These are phyloP conservation scores for Euplagia quadripunctaria DNA, from an alignment of 2,888 invertebrate genomes.

Conservation along the genomic window DNA sequence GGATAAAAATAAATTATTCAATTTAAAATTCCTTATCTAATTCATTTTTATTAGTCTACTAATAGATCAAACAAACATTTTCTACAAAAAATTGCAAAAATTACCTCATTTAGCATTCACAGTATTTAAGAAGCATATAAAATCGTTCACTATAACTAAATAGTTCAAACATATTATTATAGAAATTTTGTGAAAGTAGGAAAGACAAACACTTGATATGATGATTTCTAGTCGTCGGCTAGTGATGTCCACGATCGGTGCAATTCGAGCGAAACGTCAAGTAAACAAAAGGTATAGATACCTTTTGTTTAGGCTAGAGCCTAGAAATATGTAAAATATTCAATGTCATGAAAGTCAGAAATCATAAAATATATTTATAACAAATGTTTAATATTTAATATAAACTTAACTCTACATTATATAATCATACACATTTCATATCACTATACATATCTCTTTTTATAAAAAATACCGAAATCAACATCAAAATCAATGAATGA, in stretches of 20 bases:
- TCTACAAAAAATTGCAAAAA: background rate
- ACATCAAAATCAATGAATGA: too few relatives aligned
- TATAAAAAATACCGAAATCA: too few relatives aligned
- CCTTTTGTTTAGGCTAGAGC: too few relatives aligned
- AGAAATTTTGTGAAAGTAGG: conserved; percentile 49
- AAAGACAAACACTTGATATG: conserved; percentile 38
- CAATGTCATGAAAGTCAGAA: too few relatives aligned
- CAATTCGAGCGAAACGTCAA: background rate
- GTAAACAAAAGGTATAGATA: background rate
- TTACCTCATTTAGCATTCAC: background rate
- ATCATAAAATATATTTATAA: too few relatives aligned
- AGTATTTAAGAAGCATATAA: conserved; percentile 19
- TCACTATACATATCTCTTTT: too few relatives aligned
- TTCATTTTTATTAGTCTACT: background rate
- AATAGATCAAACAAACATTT: background rate
- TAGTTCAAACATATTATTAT: conserved; percentile 11
- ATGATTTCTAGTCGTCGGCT: conserved; percentile 56
- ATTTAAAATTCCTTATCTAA: background rate
- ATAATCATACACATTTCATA: too few relatives aligned
- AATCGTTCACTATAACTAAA: conserved; percentile 28
- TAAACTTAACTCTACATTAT: too few relatives aligned
- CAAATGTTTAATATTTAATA: too few relatives aligned
- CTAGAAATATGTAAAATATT: background rate
- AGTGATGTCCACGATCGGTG: conserved; percentile 66
- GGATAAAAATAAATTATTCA: background rate